A percentile compares a stretch with the other conserved stretches of the same genome.
Evolutionary conservation across 2,797 vertebrate species (phyloP).

Genomic region (Sitta carolinensis): DNA sequence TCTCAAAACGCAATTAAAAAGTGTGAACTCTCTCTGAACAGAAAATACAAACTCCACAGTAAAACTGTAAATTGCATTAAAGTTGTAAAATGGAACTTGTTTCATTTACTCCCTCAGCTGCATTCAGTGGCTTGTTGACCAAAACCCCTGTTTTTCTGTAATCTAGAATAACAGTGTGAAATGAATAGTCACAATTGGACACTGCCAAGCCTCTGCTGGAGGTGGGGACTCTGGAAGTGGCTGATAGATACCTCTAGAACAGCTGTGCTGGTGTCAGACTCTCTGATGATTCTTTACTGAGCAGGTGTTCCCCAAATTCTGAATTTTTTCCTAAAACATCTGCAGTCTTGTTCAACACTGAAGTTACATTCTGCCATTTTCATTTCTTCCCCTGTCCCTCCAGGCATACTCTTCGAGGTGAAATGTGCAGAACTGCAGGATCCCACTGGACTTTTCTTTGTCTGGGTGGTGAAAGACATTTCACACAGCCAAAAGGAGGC

Average conservation of each 20-base stretch:
- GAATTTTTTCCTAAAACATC: neutral
- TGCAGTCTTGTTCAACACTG: accelerated
- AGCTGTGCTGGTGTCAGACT: neutral
- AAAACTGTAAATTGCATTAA: neutral
- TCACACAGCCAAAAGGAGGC: conserved; percentile 75
- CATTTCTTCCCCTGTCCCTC: neutral
- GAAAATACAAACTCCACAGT: neutral
- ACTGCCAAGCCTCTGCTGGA: neutral
- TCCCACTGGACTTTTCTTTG: conserved; percentile 80
- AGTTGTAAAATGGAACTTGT: neutral
- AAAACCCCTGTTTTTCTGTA: neutral
- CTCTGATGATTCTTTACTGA: neutral
- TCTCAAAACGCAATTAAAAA: neutral
- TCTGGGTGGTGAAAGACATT: conserved; percentile 86
- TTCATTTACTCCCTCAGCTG: neutral
- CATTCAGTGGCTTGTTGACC: neutral
- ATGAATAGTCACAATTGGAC: neutral
- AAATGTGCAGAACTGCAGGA: conserved; percentile 73
- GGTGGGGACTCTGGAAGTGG: neutral
- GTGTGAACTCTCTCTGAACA: neutral
- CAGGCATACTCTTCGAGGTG: conserved; percentile 88
- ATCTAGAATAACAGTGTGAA: neutral
- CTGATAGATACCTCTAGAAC: neutral
- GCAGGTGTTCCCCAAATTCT: neutral
- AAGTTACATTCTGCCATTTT: neutral